Base-by-base conservation (phyloP, 1,140 invertebrate genomes). In the Frieseomelitta varia region DNA sequence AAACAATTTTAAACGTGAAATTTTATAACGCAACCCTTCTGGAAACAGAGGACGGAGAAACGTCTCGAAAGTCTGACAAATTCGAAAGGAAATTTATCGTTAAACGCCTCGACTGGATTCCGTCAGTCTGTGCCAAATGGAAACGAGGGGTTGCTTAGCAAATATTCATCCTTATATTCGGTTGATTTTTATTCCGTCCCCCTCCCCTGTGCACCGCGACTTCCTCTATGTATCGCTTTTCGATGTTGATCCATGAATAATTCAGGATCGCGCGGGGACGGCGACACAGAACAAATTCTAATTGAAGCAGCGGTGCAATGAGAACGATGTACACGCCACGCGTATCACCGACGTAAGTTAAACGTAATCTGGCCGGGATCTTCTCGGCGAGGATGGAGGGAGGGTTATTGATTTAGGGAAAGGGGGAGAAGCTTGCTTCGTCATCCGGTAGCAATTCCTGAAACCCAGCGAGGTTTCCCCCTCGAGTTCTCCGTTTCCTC, bases 361-460 rank as follows among this genome's bases (percentile, higher is more conserved):
- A 88, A 81, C 79, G 84, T 82, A 88, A 88, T 85, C 75, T 61
- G 58, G 30, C 51, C 56, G 1, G 61, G 73, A 87, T 85, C 74
- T n/a, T 76, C 79, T 72, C 58, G 39, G 39, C 39, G 56, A 72
- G 68, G 86, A 85, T 81, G 34, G 86, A 78, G 27, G 63, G 86
- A 79, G 84, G 88, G 87, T 91, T 93, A 93, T 93, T 92, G 92
- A 93, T 93, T 93, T 88, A 90, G 79, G 76, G 86, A 87, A 63
- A 86, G 72, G 86, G 85, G 90, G 27, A 90, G 87, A 91, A 85
- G 85, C 89, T 71, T 91, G 92, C 92, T 88, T 88, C 88, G 90
- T 93, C 92, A 93, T 93, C 90, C 85, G 84, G 79, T 88, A 80
- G 88, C 90, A 93, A 94, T 93, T 93, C 90, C 90, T 87, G 89